phyloP scores from a whole-genome alignment of 2,888 invertebrate species.

The Drosophila nr. perissopoda region DNA sequence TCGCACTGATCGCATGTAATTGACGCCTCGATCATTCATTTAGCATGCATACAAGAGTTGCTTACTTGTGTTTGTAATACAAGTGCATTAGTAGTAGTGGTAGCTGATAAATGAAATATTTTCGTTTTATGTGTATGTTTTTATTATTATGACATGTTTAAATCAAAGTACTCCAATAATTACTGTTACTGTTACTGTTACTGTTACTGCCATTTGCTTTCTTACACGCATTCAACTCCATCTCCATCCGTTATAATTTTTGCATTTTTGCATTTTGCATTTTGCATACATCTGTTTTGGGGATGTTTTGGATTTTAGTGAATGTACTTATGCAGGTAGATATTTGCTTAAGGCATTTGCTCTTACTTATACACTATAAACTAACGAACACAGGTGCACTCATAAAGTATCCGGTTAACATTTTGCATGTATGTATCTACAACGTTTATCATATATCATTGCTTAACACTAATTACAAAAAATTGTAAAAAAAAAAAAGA shows the following conservation, averaged over 20 bases:
- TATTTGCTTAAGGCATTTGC: constrained; percentile 36
- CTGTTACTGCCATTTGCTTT: constrained; percentile 44
- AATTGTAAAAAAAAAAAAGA: constrained; percentile 22
- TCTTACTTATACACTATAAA: constrained; percentile 52
- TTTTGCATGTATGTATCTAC: constrained; percentile 57
- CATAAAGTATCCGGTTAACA: constrained; percentile 78
- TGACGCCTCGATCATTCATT: constrained; percentile 9
- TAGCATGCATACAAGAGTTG: constrained; percentile 17
- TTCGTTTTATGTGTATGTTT: constrained; percentile 66
- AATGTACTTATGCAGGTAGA: constrained; percentile 17
- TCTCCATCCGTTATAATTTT: constrained; percentile 7
- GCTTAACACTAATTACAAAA: constrained; percentile 40
- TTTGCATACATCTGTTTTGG: constrained; percentile 12
- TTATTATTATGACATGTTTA: constrained; percentile 65
- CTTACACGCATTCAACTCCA: constrained; percentile 44
- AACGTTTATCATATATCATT: constrained; percentile 21
- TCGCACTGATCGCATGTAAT: background rate
- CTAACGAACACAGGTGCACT: constrained; percentile 82
- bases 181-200: constrained; percentile 53
- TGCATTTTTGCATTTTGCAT: constrained; percentile 28
- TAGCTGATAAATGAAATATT: constrained; percentile 65
- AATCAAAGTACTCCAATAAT: constrained; percentile 51
- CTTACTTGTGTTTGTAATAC: background rate
- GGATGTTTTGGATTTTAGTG: constrained; percentile 15
- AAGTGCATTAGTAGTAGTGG: constrained; percentile 3